These are phyloP conservation scores for Charina bottae DNA, from an alignment of 2,113 vertebrate species.

Conservation along the genomic window DNA sequence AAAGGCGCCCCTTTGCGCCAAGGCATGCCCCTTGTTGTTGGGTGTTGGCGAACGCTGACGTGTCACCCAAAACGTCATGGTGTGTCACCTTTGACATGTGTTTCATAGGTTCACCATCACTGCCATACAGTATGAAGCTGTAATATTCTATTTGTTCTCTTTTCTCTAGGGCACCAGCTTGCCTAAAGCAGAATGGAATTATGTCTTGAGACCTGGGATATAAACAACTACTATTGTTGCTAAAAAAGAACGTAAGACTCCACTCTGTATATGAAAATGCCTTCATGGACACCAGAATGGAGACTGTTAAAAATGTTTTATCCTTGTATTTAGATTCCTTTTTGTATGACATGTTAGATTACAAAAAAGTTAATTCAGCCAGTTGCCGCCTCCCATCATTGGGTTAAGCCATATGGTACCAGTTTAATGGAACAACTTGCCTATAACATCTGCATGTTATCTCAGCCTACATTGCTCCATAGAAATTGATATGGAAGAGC, in stretches of 20 bases:
- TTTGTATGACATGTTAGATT: neutral
- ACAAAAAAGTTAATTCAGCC: neutral
- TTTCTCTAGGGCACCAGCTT: neutral
- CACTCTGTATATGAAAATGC: neutral
- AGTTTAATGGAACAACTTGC: neutral
- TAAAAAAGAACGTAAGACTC: neutral
- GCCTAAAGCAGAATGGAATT: neutral
- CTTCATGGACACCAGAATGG: neutral
- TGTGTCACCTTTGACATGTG: no score
- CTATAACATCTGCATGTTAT: neutral
- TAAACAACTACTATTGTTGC: neutral
- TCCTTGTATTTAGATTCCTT: neutral
- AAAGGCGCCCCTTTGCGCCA: no score
- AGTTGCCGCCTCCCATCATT: neutral
- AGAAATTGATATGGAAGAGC: neutral
- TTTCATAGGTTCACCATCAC: no score
- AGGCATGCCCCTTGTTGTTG: no score
- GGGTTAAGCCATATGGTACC: neutral
- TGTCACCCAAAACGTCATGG: no score
- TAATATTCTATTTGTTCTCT: neutral
- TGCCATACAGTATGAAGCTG: neutral
- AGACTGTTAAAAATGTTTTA: neutral
- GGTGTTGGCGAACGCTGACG: no score
- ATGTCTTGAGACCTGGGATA: neutral
- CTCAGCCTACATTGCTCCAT: neutral